Evolutionary conservation across 2,113 vertebrate genomes (phyloP), one percentile per base, ranked within the genome.

Genomic region (Tupaia tana): DNA sequence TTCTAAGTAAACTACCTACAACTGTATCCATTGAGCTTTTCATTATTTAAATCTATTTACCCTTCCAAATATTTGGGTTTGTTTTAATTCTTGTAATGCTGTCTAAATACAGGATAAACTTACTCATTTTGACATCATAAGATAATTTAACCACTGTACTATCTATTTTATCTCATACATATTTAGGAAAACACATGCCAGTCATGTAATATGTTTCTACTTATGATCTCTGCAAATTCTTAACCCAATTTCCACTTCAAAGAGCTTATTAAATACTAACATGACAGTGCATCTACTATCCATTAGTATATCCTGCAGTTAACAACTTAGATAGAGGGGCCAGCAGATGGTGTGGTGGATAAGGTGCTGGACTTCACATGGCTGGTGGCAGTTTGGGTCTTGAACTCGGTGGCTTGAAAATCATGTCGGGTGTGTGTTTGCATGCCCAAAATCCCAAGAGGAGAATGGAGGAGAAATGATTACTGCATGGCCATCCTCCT

Each of bases 211-310:
- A n/a, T 79, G 15, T 86, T 94, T 86, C 9, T 89, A 9, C 59
- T 93, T 64, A 71, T 27, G 34, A 73, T 66, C 25, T 95, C 89
- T 96, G 74, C 43, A 86, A 75, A 75, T 90, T 93, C 63, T 88
- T 86, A 90, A n/a, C n/a, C 15, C 20, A 52, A 15, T 85, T 87
- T 61, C 52, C 74, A 80, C 59, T 79, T 79, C 27, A 78, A 29
- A 10, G 20, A 86, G 66, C n/a, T 90, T 69, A 78, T 70, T 95
- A 69, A 74, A 58, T 78, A 69, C 10, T 84, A 31, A n/a, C 66
- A 71, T 58, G 90, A 69, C 24, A 82, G 3, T 66, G 20, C n/a
- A 74, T 83, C 58, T 25, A 19, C 69, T 74, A 31, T 18, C 29
- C 64, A 66, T 66, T 9, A 29, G 11, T 16, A 4, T 61, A 24